phyloP scores from a whole-genome alignment of 1,140 invertebrate genomes.

The Lepidostoma basale region DNA sequence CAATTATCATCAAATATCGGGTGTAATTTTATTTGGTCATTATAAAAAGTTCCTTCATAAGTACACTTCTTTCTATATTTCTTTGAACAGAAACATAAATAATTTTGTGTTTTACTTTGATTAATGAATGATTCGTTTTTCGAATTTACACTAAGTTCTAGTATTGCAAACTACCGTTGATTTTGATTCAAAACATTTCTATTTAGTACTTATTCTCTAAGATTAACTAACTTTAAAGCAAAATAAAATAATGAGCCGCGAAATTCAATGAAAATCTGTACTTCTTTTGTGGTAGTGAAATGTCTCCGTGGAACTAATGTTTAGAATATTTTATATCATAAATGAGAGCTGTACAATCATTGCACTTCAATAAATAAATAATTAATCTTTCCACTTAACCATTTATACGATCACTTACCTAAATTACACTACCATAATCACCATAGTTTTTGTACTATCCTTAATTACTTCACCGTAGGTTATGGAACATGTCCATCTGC shows the following conservation, averaged over 20 bases:
- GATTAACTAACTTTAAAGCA: slow-evolving; percentile 13
- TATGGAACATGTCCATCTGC: background rate
- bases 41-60: background rate
- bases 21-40: background rate
- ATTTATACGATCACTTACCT: background rate
- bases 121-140: background rate
- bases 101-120: background rate
- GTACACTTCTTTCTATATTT: background rate
- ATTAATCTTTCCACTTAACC: slow-evolving; percentile 21
- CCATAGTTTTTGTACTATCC: slow-evolving; percentile 20
- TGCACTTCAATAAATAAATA: slow-evolving; percentile 25
- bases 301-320: slow-evolving; percentile 26
- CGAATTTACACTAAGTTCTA: background rate
- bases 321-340: slow-evolving; percentile 30
- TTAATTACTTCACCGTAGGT: slow-evolving; percentile 16
- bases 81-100: background rate
- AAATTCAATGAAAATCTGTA: slow-evolving; percentile 41
- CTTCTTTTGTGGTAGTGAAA: slow-evolving; percentile 26
- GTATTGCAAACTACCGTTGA: too few relatives aligned
- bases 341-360: slow-evolving; percentile 44
- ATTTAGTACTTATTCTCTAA: slow-evolving; percentile 16
- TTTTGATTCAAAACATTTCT: slow-evolving; percentile 1
- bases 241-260: slow-evolving; percentile 37
- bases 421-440: slow-evolving; percentile 14
- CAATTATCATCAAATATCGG: slow-evolving; percentile 3